Evolutionary conservation across 2,797 vertebrate genomes (phyloP).

Genomic region (Balearica regulorum): DNA sequence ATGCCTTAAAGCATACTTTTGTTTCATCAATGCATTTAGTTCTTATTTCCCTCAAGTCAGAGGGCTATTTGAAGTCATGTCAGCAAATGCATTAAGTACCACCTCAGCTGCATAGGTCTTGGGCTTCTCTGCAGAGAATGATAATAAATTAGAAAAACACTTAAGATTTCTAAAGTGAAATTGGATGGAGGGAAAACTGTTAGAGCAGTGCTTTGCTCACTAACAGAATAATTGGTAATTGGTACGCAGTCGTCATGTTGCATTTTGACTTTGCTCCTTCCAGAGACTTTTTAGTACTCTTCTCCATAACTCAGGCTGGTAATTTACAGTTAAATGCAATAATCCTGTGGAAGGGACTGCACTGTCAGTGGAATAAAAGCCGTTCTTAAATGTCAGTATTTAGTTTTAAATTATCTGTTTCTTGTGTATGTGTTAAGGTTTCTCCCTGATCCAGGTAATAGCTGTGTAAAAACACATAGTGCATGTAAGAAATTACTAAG

Average conservation of each 20-base stretch:
- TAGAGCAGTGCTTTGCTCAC: neutral
- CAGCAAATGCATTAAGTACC: neutral
- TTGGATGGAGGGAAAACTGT: neutral
- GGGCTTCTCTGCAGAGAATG: neutral
- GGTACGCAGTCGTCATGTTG: rapidly evolving
- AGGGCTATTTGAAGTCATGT: neutral
- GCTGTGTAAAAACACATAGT: rapidly evolving
- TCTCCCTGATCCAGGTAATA: neutral
- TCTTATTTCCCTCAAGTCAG: neutral
- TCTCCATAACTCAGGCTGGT: neutral
- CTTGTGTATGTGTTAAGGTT: neutral
- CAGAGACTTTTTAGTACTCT: neutral
- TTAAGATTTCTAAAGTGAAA: neutral
- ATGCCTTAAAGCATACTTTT: neutral
- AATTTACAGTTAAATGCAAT: neutral
- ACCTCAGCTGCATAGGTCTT: neutral
- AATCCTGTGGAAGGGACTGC: neutral
- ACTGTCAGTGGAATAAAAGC: neutral
- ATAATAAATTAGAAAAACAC: neutral
- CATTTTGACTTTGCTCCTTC: neutral
- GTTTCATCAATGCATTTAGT: neutral
- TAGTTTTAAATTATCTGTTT: rapidly evolving
- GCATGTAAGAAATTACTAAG: rapidly evolving
- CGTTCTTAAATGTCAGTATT: neutral
- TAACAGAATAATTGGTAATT: too few species aligned